These are phyloP conservation scores for Agriotes lineatus DNA, from an alignment of 2,888 invertebrate species.

Conservation along the genomic window DNA sequence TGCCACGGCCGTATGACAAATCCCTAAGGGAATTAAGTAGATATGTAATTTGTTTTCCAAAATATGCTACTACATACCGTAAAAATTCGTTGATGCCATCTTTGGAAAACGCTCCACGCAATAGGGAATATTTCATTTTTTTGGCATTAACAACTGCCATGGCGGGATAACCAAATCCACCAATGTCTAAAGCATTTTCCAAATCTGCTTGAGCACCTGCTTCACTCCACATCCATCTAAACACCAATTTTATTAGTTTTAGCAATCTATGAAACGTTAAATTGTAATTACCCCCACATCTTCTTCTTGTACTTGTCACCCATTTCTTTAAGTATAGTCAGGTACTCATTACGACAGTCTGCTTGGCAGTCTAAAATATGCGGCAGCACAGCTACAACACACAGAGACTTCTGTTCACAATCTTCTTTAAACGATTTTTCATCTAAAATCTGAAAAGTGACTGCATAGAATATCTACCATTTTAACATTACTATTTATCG, in stretches of 20 bases:
- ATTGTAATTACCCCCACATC: slow-evolving; percentile 83
- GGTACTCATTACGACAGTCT: slow-evolving; percentile 86
- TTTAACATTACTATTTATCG: too few relatives aligned
- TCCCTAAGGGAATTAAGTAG: slow-evolving; percentile 77
- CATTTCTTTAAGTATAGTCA: slow-evolving; percentile 77
- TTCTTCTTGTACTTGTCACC: slow-evolving; percentile 94
- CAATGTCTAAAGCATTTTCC: slow-evolving; percentile 93
- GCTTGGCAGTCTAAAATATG: slow-evolving; percentile 96
- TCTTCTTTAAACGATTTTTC: slow-evolving; percentile 75
- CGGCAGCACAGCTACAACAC: slow-evolving; percentile 91
- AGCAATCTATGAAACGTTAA: background rate
- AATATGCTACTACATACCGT: slow-evolving; percentile 64
- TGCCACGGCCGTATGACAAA: slow-evolving; percentile 91
- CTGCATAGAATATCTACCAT: too few relatives aligned
- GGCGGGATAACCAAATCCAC: slow-evolving; percentile 98
- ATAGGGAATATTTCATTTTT: slow-evolving; percentile 95
- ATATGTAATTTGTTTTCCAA: too few relatives aligned
- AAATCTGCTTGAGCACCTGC: slow-evolving; percentile 87
- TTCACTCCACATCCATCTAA: slow-evolving; percentile 96
- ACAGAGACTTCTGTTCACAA: slow-evolving; percentile 89
- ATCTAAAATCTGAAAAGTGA: slow-evolving; percentile 65
- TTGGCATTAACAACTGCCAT: slow-evolving; percentile 97
- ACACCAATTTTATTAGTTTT: too few relatives aligned
- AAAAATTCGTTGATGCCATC: slow-evolving; percentile 97
- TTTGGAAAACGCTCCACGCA: slow-evolving; percentile 94